Evolutionary conservation across 2,797 vertebrate species (phyloP).

Genomic region (Phrynocephalus vlangalii): DNA sequence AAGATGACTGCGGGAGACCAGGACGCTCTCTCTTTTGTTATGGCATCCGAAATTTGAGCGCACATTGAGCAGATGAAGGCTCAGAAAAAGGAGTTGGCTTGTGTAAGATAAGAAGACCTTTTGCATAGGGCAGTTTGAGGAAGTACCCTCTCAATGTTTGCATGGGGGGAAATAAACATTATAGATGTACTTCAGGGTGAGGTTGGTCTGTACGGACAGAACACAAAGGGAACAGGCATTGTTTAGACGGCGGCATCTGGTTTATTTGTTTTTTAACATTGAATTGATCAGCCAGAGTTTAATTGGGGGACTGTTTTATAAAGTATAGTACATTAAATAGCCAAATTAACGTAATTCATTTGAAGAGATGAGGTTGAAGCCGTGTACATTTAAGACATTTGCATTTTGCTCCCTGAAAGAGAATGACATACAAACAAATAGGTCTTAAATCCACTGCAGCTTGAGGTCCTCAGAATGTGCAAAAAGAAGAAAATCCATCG

Average conservation of each 20-base stretch:
- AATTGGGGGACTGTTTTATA: neutral
- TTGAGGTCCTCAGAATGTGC: neutral
- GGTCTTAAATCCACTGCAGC: neutral
- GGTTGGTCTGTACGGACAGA: neutral
- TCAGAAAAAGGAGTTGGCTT: neutral
- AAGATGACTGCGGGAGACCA: too few species aligned
- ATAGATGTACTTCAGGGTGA: neutral
- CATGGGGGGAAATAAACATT: neutral
- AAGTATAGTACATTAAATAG: neutral
- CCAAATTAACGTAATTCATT: neutral
- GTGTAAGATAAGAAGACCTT: neutral
- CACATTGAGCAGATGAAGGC: neutral
- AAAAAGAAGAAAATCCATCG: neutral
- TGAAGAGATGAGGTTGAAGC: slow-evolving; percentile 20
- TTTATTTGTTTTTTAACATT: too few species aligned
- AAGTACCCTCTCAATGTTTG: too few species aligned
- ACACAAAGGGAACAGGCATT: neutral
- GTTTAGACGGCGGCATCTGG: neutral
- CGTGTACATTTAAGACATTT: neutral
- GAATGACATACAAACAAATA: neutral
- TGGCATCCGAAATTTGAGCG: neutral
- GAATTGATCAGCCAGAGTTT: neutral
- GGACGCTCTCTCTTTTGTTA: too few species aligned
- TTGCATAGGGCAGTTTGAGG: neutral
- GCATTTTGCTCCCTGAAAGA: neutral